These are phyloP conservation scores for Bucco capensis DNA, from an alignment of 2,113 vertebrate species.

Conservation along the genomic window DNA sequence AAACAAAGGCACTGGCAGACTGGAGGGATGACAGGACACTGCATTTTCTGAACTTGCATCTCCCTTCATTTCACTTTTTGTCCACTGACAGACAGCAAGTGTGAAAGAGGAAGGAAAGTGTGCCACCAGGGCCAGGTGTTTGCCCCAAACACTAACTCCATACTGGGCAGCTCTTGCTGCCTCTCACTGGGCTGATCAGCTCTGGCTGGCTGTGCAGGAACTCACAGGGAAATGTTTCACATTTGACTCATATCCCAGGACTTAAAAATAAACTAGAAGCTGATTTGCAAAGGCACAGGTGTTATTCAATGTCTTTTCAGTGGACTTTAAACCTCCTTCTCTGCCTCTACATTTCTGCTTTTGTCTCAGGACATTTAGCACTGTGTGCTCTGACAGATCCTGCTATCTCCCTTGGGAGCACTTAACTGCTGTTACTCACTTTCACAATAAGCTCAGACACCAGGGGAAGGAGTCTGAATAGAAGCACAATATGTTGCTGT, in stretches of 20 bases:
- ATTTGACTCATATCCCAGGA: neutral
- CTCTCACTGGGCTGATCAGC: neutral
- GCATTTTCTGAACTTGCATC: neutral
- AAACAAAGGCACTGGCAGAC: neutral
- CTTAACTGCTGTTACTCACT: neutral
- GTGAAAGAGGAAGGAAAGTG: rapidly evolving
- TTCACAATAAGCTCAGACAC: slow-evolving; percentile 17
- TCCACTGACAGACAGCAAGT: neutral
- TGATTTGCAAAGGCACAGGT: neutral
- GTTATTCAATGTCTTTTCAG: neutral
- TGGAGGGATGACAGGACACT: neutral
- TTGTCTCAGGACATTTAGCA: neutral
- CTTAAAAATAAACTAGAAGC: slow-evolving; percentile 1
- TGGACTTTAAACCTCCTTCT: neutral
- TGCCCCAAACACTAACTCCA: neutral
- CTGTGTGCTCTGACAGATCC: neutral
- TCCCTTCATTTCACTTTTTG: neutral
- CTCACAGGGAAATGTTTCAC: neutral
- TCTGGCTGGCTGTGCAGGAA: neutral
- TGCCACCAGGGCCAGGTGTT: neutral
- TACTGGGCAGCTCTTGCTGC: neutral
- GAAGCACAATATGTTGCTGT: neutral
- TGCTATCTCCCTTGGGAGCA: neutral
- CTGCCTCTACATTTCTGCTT: neutral
- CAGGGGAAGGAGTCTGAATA: neutral